These are phyloP conservation scores for Drosophila anomalipes DNA, from an alignment of 2,888 invertebrate genomes.

Conservation along the genomic window DNA sequence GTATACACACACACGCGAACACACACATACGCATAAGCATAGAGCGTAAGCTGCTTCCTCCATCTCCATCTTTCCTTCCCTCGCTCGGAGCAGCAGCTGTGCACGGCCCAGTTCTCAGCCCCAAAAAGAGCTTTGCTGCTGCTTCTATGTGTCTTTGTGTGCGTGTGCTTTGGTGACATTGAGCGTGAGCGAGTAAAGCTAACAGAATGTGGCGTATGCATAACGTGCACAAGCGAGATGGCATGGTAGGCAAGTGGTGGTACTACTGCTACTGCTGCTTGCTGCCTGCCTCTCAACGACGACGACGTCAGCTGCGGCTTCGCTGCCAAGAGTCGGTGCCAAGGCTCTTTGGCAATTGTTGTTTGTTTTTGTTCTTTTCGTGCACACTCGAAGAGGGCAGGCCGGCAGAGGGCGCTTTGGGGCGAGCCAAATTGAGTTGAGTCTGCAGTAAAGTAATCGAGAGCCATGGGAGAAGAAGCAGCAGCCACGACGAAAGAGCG, in stretches of 20 bases:
- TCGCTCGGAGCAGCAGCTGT: constrained; percentile 36
- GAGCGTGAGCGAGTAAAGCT: constrained; percentile 49
- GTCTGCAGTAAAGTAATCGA: constrained; percentile 9
- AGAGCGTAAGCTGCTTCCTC: constrained; percentile 17
- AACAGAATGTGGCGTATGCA: constrained; percentile 20
- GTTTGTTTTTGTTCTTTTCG: constrained; percentile 74
- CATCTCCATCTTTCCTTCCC: background rate
- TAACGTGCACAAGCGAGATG: constrained; percentile 37
- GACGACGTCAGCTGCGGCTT: constrained; percentile 44
- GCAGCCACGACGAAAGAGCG: constrained; percentile 2
- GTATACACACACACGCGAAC: constrained; percentile 9
- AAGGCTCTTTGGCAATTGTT: constrained; percentile 78
- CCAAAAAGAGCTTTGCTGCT: constrained; percentile 44
- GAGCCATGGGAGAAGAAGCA: background rate
- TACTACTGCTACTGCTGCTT: constrained; percentile 11
- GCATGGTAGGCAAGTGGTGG: constrained; percentile 36
- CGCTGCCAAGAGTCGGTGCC: constrained; percentile 73
- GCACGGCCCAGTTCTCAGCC: constrained; percentile 67
- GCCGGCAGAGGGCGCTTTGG: constrained; percentile 16
- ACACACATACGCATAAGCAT: background rate
- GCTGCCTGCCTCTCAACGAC: constrained; percentile 35
- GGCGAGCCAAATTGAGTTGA: constrained; percentile 6
- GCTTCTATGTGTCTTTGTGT: background rate
- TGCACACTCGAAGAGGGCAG: constrained; percentile 14
- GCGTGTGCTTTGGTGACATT: constrained; percentile 48